Evolutionary conservation across 2,888 invertebrate genomes (phyloP).

Genomic region (Tupiocoris notatus): DNA sequence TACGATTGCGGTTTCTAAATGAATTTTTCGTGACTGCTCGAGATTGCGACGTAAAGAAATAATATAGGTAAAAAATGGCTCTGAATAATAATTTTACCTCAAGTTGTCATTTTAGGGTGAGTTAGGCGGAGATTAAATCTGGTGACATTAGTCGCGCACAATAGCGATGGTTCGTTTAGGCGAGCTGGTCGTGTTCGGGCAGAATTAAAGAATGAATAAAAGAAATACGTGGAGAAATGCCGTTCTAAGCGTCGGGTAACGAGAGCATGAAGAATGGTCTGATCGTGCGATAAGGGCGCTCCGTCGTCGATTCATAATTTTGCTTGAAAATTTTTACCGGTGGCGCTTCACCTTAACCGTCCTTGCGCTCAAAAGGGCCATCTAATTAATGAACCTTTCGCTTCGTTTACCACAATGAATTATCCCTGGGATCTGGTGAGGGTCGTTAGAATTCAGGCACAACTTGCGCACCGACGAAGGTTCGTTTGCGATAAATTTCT

Average conservation of each 20-base stretch:
- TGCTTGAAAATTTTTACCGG: conserved; percentile 18
- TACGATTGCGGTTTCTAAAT: too few relatives aligned
- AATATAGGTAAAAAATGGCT: too few relatives aligned
- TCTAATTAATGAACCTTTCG: conserved; percentile 40
- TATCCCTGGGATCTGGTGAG: conserved; percentile 28
- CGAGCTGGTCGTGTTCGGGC: background rate
- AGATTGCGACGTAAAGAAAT: too few relatives aligned
- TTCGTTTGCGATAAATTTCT: conserved; percentile 38
- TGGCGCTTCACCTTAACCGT: conserved; percentile 34
- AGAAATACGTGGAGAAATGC: background rate
- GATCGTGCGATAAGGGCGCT: conserved; percentile 22
- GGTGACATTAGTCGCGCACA: background rate
- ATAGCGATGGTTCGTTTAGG: background rate
- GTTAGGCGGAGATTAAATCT: background rate
- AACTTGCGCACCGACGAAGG: conserved; percentile 21
- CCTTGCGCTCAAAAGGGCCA: too few relatives aligned
- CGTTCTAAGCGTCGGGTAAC: background rate
- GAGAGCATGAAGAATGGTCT: conserved; percentile 25
- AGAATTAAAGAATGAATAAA: background rate
- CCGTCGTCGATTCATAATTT: conserved; percentile 27
- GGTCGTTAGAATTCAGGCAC: conserved; percentile 38
- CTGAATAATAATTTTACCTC: background rate
- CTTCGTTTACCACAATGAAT: conserved; percentile 40
- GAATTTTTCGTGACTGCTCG: too few relatives aligned
- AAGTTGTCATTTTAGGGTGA: background rate